Conservation (phyloP, 2,888 invertebrate species). For the Melanostoma mellinum region DNA sequence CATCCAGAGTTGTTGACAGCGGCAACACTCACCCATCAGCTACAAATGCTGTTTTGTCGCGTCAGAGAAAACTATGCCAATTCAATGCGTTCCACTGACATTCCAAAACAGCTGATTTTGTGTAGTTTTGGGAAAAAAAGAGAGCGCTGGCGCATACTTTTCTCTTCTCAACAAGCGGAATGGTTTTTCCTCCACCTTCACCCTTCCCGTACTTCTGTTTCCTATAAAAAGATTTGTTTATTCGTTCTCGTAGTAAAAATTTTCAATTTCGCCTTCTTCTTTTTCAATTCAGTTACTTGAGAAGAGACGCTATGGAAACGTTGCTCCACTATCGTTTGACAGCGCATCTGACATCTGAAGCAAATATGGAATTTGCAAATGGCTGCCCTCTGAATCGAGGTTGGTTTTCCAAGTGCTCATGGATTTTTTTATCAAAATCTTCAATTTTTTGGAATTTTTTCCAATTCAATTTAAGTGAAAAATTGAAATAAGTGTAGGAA, state of each 20-base stretch:
- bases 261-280: constrained; percentile 72
- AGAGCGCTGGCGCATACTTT: constrained; percentile 64
- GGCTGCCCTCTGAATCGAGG: constrained; percentile 69
- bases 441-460: constrained; percentile 8
- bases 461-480: constrained; percentile 23
- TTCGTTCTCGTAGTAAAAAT: constrained; percentile 55
- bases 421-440: constrained; percentile 35
- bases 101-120: constrained; percentile 58
- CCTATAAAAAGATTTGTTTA: constrained; percentile 38
- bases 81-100: constrained; percentile 55
- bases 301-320: constrained; percentile 73
- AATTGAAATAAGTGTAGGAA: neutral
- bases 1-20: too few relatives aligned
- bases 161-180: constrained; percentile 24
- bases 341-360: constrained; percentile 63
- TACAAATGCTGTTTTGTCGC: constrained; percentile 18
- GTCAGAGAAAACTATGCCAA: constrained; percentile 1
- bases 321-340: constrained; percentile 72
- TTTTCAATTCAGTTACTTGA: constrained; percentile 72
- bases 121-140: constrained; percentile 45
- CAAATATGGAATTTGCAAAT: constrained; percentile 73
- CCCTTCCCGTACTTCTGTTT: constrained; percentile 28
- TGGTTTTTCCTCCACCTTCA: constrained; percentile 22
- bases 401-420: constrained; percentile 48
- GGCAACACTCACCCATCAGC: too few relatives aligned